phyloP scores from a whole-genome alignment of 2,797 vertebrate species.

The Microchirus variegatus region DNA sequence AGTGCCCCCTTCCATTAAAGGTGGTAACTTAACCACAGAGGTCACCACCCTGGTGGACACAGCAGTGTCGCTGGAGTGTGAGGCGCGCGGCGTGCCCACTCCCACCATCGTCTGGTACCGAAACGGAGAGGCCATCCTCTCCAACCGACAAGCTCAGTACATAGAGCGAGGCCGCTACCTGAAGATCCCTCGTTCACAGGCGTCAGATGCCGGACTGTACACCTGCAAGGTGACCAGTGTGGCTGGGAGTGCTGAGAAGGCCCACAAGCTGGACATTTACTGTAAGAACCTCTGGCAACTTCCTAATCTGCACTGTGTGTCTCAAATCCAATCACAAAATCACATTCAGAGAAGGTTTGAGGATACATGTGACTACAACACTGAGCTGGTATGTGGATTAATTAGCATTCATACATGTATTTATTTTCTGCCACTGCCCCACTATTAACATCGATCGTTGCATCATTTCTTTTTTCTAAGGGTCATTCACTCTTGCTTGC shows the following conservation, averaged over 20 bases:
- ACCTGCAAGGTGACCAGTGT: slow-evolving; percentile 85
- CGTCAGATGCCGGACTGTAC: slow-evolving; percentile 87
- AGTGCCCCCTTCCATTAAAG: slow-evolving; percentile 95
- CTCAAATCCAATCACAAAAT: no score
- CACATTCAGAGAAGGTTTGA: no score
- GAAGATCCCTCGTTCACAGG: slow-evolving; percentile 86
- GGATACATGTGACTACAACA: no score
- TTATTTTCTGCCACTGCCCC: no score
- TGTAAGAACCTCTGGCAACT: slow-evolving; percentile 76
- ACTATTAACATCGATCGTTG: no score
- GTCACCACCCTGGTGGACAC: slow-evolving; percentile 85
- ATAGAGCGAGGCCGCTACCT: slow-evolving; percentile 89
- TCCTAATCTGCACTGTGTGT: no score
- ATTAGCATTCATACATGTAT: no score
- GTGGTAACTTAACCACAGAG: slow-evolving; percentile 87
- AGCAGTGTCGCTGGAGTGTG: slow-evolving; percentile 89
- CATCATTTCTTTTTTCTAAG: background rate
- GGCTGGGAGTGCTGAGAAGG: slow-evolving; percentile 88
- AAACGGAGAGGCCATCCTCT: slow-evolving; percentile 80
- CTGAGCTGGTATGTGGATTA: no score
- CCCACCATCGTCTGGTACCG: slow-evolving; percentile 92
- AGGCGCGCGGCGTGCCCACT: slow-evolving; percentile 87
- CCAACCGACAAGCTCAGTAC: slow-evolving; percentile 85
- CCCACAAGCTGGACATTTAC: slow-evolving; percentile 88
- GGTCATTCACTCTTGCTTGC: no score